phyloP scores from a whole-genome alignment of 1,140 invertebrate genomes.

The Schlechtendalia chinensis region DNA sequence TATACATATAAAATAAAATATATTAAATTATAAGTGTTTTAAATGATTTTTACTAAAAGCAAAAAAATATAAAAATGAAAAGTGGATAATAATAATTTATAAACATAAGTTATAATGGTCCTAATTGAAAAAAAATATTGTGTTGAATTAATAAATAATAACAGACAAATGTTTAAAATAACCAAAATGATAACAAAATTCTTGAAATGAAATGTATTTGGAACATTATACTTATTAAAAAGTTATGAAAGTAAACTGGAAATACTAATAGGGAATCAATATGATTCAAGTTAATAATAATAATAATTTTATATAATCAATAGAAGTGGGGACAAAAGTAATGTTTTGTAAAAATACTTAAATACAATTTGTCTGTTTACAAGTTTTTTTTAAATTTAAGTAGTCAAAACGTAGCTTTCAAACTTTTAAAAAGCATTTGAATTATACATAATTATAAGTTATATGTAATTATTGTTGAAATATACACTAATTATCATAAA shows the following conservation, averaged over 20 bases:
- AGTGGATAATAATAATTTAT: background rate
- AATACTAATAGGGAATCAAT: constrained; percentile 9
- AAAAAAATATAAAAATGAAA: constrained; percentile 19
- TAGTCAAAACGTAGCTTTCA: constrained; percentile 40
- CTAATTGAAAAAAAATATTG: background rate
- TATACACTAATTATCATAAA: background rate
- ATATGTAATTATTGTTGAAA: background rate
- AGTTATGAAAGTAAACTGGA: constrained; percentile 15
- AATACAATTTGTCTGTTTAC: background rate
- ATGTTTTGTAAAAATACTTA: constrained; percentile 1
- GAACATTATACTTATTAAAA: constrained; percentile 20
- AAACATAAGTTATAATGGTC: background rate
- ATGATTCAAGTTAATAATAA: constrained; percentile 30
- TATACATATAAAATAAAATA: too few species aligned
- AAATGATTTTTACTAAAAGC: background rate
- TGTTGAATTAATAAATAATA: constrained; percentile 2
- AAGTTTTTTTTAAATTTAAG: constrained; percentile 10
- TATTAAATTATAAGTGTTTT: background rate
- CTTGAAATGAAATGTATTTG: background rate
- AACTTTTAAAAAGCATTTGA: background rate
- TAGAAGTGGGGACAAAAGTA: background rate
- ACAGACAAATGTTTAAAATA: background rate
- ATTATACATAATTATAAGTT: background rate
- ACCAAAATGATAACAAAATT: background rate
- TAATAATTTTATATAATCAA: background rate